These are phyloP conservation scores for Rhynchonycteris naso DNA, from an alignment of 2,797 vertebrate species.

Conservation along the genomic window DNA sequence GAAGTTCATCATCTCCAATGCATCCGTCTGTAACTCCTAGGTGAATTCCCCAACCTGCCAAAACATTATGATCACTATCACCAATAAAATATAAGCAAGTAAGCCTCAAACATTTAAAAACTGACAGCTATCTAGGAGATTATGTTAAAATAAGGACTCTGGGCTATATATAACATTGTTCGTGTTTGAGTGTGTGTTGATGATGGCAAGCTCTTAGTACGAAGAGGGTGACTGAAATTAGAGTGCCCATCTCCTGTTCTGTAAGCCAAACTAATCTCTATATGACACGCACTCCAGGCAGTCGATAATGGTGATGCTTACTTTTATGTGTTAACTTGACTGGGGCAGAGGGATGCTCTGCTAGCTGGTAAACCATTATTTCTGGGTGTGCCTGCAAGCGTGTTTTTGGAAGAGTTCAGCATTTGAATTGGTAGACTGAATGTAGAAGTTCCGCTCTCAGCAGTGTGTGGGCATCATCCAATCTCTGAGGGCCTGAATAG, in stretches of 20 bases:
- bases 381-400: not conserved
- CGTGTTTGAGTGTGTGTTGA: not conserved
- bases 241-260: not conserved
- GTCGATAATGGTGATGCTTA: not conserved
- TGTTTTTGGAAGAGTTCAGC: not conserved
- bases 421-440: not conserved
- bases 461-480: not conserved
- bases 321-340: no score
- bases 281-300: not conserved
- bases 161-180: not conserved
- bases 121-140: not conserved
- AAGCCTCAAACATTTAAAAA: not conserved
- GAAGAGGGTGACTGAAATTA: not conserved
- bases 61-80: not conserved
- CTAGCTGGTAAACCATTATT: not conserved
- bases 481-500: not conserved
- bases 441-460: not conserved
- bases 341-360: not conserved
- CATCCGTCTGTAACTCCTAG: not conserved
- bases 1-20: not conserved
- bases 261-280: not conserved
- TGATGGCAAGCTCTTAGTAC: not conserved
- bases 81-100: not conserved
- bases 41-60: not conserved
- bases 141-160: not conserved